phyloP scores from a whole-genome alignment of 2,888 invertebrate species.

The Mechanitis messenoides region DNA sequence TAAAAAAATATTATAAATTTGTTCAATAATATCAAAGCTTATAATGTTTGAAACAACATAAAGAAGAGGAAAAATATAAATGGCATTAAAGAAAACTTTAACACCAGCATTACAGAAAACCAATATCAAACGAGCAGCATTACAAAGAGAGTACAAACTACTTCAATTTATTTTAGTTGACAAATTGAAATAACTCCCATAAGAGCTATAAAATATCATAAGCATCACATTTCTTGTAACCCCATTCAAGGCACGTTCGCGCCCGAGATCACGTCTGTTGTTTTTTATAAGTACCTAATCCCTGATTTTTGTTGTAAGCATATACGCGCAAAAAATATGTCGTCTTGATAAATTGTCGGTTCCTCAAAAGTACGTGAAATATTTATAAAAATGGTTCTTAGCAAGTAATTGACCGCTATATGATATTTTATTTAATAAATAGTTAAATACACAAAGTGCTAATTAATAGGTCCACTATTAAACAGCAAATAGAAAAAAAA shows the following conservation, averaged over 20 bases:
- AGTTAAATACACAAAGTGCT: neutral
- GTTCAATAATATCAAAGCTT: too few relatives aligned
- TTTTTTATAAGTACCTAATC: slow-evolving; percentile 54
- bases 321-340: slow-evolving; percentile 45
- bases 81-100: too few relatives aligned
- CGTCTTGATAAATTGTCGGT: slow-evolving; percentile 58
- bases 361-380: slow-evolving; percentile 51
- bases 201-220: slow-evolving; percentile 43
- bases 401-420: neutral
- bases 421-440: neutral
- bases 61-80: too few relatives aligned
- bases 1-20: too few relatives aligned
- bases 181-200: neutral
- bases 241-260: slow-evolving; percentile 52
- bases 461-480: too few relatives aligned
- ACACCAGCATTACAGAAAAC: too few relatives aligned
- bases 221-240: slow-evolving; percentile 42
- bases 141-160: too few relatives aligned
- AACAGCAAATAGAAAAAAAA: neutral
- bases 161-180: neutral
- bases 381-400: slow-evolving; percentile 37
- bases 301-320: slow-evolving; percentile 46
- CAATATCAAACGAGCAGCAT: too few relatives aligned
- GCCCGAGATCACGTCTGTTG: slow-evolving; percentile 51
- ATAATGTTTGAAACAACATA: too few relatives aligned